phyloP scores from a whole-genome alignment of 2,888 invertebrate genomes.

The Toxonevra muliebris region DNA sequence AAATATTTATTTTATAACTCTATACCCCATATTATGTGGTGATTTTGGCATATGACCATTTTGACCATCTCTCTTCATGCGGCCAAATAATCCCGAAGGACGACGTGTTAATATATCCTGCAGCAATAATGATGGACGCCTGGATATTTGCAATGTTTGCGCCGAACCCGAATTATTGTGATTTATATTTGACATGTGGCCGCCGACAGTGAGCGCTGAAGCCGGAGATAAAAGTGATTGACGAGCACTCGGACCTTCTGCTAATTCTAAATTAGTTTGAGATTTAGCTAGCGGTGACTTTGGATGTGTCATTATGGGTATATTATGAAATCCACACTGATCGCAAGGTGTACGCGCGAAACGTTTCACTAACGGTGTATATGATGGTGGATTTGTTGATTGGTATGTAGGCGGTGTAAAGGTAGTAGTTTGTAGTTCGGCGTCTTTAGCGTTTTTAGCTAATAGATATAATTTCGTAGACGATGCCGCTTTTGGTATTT shows the following conservation, averaged over 20 bases:
- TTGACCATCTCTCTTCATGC: slow-evolving; percentile 48
- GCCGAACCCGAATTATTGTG: slow-evolving; percentile 55
- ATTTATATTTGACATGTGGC: slow-evolving; percentile 39
- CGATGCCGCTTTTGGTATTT: too few relatives aligned
- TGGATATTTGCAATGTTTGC: slow-evolving; percentile 60
- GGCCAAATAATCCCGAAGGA: slow-evolving; percentile 73
- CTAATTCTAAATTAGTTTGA: slow-evolving; percentile 58
- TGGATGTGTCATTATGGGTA: slow-evolving; percentile 60
- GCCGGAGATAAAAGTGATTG: slow-evolving; percentile 48
- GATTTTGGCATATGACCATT: slow-evolving; percentile 42
- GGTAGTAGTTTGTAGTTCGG: slow-evolving; percentile 14
- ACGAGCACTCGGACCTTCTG: slow-evolving; percentile 49
- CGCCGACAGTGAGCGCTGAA: neutral
- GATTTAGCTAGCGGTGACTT: slow-evolving; percentile 59
- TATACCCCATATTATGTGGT: slow-evolving; percentile 56
- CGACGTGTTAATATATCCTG: slow-evolving; percentile 67
- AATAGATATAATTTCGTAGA: too few relatives aligned
- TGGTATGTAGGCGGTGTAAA: slow-evolving; percentile 14
- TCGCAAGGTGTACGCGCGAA: slow-evolving; percentile 57
- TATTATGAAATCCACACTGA: slow-evolving; percentile 58
- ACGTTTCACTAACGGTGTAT: slow-evolving; percentile 44
- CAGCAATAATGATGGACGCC: slow-evolving; percentile 61
- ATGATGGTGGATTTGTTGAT: slow-evolving; percentile 5
- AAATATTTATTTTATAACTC: slow-evolving; percentile 8
- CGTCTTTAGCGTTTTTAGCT: neutral